Conservation (phyloP, 2,113 vertebrate genomes). For the Etia nguti region DNA sequence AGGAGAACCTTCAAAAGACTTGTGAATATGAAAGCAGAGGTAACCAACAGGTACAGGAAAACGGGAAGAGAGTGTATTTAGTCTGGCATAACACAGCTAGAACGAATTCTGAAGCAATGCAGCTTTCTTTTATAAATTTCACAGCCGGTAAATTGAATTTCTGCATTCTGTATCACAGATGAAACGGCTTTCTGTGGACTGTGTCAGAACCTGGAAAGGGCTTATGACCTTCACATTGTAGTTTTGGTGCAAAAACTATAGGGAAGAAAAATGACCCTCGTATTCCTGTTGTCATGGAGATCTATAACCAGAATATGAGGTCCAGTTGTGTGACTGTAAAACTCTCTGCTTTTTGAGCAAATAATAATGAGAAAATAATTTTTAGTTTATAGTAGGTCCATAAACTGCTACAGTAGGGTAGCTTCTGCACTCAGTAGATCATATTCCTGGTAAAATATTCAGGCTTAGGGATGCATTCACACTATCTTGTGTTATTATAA, state of each 20-base stretch:
- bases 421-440: not conserved
- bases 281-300: not conserved
- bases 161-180: not conserved
- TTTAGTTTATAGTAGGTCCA: not conserved
- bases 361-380: not conserved
- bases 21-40: not conserved
- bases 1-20: not conserved
- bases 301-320: not conserved
- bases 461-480: not conserved
- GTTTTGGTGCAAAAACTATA: not conserved
- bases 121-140: not conserved
- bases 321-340: not conserved
- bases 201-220: not conserved
- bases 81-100: not conserved
- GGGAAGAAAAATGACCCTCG: not conserved
- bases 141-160: slow-evolving; percentile 2
- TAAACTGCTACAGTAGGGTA: not conserved
- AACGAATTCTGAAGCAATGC: not conserved
- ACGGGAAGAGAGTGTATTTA: not conserved
- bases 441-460: slow-evolving; percentile 11
- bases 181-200: slow-evolving; percentile 39
- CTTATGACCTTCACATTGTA: slow-evolving; percentile 23
- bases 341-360: not conserved
- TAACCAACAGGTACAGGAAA: not conserved
- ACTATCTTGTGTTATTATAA: not conserved